These are phyloP conservation scores for Cataglyphis cursor DNA, from an alignment of 2,888 invertebrate genomes.

Conservation along the genomic window DNA sequence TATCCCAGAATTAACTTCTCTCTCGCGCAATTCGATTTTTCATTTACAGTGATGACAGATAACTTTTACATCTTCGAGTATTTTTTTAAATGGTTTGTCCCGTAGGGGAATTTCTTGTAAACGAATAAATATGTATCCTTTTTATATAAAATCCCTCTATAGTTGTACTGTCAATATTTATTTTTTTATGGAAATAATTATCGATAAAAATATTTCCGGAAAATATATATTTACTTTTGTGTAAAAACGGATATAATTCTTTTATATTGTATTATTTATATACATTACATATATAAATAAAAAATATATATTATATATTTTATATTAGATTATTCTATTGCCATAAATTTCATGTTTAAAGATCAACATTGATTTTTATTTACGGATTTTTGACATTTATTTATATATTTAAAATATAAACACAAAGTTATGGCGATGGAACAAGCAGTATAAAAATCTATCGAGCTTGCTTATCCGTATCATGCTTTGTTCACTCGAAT, in stretches of 20 bases:
- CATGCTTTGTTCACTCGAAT: slow-evolving; percentile 9
- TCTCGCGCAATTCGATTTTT: not conserved
- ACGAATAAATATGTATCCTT: not conserved
- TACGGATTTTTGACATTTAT: not conserved
- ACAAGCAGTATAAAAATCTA: not conserved
- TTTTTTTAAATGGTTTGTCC: not conserved
- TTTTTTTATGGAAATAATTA: not conserved
- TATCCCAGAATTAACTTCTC: slow-evolving; percentile 32
- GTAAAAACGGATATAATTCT: not conserved
- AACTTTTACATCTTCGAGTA: not conserved
- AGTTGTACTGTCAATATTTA: not conserved
- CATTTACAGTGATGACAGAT: not conserved
- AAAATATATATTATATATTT: not conserved
- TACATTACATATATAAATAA: not conserved
- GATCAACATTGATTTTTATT: not conserved
- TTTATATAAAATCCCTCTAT: not conserved
- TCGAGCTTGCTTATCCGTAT: slow-evolving; percentile 8
- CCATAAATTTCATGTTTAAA: not conserved
- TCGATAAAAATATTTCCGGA: not conserved
- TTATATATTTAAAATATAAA: not conserved
- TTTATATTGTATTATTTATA: not conserved
- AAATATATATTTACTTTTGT: slow-evolving; percentile 1
- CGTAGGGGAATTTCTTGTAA: not conserved
- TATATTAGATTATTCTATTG: not conserved
- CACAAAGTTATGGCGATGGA: not conserved